Evolutionary conservation across 2,888 invertebrate species (phyloP), one percentile per base, ranked within the genome.

Genomic region (Mesorhabditis sp.): DNA sequence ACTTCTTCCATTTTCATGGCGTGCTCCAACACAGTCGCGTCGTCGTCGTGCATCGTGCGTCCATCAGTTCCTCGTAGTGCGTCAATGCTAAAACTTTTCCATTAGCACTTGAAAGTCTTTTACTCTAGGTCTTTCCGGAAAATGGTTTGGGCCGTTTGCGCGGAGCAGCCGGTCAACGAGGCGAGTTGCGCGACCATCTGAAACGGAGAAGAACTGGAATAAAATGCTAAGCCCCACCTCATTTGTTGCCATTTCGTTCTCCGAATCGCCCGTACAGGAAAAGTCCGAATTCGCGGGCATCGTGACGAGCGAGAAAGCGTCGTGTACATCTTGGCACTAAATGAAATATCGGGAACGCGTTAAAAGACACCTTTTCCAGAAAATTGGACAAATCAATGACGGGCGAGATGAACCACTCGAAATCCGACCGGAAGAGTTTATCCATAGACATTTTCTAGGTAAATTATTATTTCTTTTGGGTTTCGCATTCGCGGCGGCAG

Each of bases 361-460:
- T 50, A 10, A 50, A n/a, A 50, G 10, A 13, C 2, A 72, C 73
- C 45, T 67, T 69, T 42, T 75, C 74, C 43, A 70, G 66, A 45
- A 74, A 74, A 5, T 62, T 45, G 42, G 45, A 44, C 6, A 79
- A 44, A 44, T 72, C 43, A 4, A 77, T 44, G 41, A 76, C 65
- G 6, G 75, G 75, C 4, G 79, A 77, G 43, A 72, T 62, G 66
- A 69, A 77, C 77, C 76, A 77, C 65, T 74, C 74, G 4, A 70
- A 69, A 66, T 77, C 79, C 7, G 79, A 66, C 13, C 73, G 65
- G 62, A 77, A 70, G 68, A 68, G 72, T 44, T 70, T n/a, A 69
- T 78, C 78, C 77, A 78, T 77, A 10, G 58, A 50, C 58, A 50
- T 50, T 50, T 50, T n/a, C 58, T n/a, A 10, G 58, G 7, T n/a